A percentile compares a stretch with the other conserved stretches of the same genome.
These are phyloP conservation scores for Alcedo atthis DNA, from an alignment of 2,797 vertebrate species.

Conservation along the genomic window DNA sequence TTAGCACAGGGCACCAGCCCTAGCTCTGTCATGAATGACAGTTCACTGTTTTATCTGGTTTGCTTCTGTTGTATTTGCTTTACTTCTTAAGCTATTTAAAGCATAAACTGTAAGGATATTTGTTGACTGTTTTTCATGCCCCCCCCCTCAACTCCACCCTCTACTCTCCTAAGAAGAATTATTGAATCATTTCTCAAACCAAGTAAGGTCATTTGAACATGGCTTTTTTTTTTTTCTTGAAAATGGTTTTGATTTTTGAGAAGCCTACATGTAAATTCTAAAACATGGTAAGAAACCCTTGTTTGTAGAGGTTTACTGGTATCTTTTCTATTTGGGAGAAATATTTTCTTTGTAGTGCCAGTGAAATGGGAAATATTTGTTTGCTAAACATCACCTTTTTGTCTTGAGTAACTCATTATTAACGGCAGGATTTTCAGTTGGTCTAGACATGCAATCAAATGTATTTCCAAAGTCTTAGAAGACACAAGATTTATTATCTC, in stretches of 20 bases:
- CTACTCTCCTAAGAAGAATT: not conserved
- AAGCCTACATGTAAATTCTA: not conserved
- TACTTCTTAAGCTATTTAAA: not conserved
- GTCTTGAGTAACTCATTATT: not conserved
- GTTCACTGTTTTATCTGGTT: not conserved
- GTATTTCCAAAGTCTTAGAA: not conserved
- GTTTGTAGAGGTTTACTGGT: not conserved
- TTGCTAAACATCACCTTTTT: not conserved
- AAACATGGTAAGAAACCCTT: not conserved
- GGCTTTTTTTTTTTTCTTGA: not conserved
- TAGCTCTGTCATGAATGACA: not conserved
- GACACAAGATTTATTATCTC: not conserved
- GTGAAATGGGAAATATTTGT: not conserved
- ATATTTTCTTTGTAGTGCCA: not conserved
- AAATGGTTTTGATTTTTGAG: not conserved
- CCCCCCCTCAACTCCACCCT: not conserved
- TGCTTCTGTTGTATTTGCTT: not conserved
- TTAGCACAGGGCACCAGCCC: not conserved
- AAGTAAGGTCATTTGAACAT: not conserved
- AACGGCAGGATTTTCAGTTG: not conserved
- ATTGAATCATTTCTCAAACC: not conserved
- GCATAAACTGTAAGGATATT: not conserved
- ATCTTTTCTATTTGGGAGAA: not conserved
- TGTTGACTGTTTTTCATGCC: not conserved
- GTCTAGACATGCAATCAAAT: not conserved